Evolutionary conservation across 1,140 invertebrate genomes (phyloP).

Genomic region (Leptinotarsa undecemlineata): DNA sequence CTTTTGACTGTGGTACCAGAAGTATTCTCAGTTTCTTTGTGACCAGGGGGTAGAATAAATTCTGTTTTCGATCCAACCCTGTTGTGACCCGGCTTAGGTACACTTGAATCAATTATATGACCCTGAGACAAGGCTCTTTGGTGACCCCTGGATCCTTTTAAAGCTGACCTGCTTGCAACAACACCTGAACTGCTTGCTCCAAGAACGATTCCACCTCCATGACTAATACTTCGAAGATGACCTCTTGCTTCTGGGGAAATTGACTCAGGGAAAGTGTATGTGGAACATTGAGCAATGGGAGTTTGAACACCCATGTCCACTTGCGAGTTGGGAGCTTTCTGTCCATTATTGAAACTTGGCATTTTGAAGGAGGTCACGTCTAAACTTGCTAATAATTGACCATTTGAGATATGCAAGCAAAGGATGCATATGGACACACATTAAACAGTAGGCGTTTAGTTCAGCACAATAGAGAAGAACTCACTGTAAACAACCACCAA

Average conservation of each 20-base stretch:
- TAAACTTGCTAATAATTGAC: background rate
- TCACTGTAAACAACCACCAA: background rate
- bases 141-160: constrained; percentile 74
- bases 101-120: constrained; percentile 65
- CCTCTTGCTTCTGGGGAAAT: constrained; percentile 54
- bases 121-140: constrained; percentile 85
- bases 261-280: constrained; percentile 52
- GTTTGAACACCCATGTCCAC: background rate
- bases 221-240: constrained; percentile 78
- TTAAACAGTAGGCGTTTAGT: background rate
- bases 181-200: constrained; percentile 55
- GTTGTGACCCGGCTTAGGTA: constrained; percentile 66
- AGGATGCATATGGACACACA: background rate
- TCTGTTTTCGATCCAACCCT: constrained; percentile 83
- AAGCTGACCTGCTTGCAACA: constrained; percentile 60
- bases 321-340: background rate
- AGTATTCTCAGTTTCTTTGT: constrained; percentile 61
- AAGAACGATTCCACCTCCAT: constrained; percentile 69
- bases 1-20: constrained; percentile 58
- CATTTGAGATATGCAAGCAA: background rate
- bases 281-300: constrained; percentile 41
- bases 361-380: background rate
- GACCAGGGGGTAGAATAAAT: constrained; percentile 81
- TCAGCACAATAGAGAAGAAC: background rate
- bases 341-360: background rate